Evolutionary conservation across 2,113 vertebrate species (phyloP).

Genomic region (Semicossyphus pulcher): DNA sequence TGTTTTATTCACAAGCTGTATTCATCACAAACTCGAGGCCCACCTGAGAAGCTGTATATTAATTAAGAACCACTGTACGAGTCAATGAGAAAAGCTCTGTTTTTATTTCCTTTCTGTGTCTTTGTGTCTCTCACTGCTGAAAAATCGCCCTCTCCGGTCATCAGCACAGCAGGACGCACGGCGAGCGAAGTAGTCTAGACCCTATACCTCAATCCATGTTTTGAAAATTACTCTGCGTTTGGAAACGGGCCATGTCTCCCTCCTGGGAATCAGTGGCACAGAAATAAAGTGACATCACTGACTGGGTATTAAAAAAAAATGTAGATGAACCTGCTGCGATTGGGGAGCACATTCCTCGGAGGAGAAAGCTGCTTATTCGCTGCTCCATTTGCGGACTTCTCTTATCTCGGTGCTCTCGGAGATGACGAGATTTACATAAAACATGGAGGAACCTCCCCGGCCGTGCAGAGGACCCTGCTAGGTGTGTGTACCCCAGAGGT

Average conservation of each 20-base stretch:
- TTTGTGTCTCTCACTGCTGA: slow-evolving; percentile 30
- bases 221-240: slow-evolving; percentile 78
- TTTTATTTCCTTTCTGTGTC: slow-evolving; percentile 31
- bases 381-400: slow-evolving; percentile 79
- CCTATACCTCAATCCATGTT: slow-evolving; percentile 80
- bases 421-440: slow-evolving; percentile 82
- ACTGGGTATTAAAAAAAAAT: slow-evolving; percentile 82
- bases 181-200: slow-evolving; percentile 57
- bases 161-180: slow-evolving; percentile 61
- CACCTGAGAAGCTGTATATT: slow-evolving; percentile 50
- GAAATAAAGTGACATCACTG: slow-evolving; percentile 83
- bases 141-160: slow-evolving; percentile 51
- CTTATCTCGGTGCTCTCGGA: slow-evolving; percentile 69
- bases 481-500: slow-evolving; percentile 69
- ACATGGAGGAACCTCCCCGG: slow-evolving; percentile 71
- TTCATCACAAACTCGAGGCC: slow-evolving; percentile 24
- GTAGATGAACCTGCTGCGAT: slow-evolving; percentile 78
- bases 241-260: slow-evolving; percentile 77
- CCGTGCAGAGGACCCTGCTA: slow-evolving; percentile 60
- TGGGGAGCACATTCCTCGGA: slow-evolving; percentile 79
- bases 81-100: slow-evolving; percentile 22
- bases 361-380: slow-evolving; percentile 79
- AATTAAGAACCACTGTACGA: slow-evolving; percentile 51
- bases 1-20: slow-evolving; percentile 43
- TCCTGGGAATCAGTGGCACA: slow-evolving; percentile 80